Conservation (phyloP, 2,797 vertebrate genomes). For the Mastacembelus armatus region DNA sequence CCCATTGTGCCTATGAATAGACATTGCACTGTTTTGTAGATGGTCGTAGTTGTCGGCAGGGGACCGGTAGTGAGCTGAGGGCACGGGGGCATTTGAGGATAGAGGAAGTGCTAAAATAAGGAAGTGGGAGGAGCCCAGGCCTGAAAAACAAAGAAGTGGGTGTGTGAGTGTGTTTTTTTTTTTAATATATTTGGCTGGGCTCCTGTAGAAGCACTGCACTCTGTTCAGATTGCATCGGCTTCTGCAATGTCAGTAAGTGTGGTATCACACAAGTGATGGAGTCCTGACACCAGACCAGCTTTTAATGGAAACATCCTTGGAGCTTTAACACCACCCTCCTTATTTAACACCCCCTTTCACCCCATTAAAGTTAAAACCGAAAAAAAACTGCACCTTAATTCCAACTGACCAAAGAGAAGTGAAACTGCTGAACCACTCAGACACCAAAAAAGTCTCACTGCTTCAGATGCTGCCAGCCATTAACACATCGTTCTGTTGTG, state of each 20-base stretch:
- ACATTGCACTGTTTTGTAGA: slow-evolving; percentile 85
- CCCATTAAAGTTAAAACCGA: slow-evolving; percentile 25
- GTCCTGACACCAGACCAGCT: slow-evolving; percentile 35
- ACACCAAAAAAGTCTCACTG: slow-evolving; percentile 49
- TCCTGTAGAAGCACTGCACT: slow-evolving; percentile 55
- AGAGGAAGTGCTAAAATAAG: slow-evolving; percentile 58
- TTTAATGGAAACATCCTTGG: slow-evolving; percentile 40
- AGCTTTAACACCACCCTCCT: slow-evolving; percentile 48
- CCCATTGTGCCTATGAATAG: slow-evolving; percentile 85
- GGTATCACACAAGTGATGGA: slow-evolving; percentile 18
- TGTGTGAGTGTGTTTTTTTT: not conserved
- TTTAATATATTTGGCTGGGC: slow-evolving; percentile 21
- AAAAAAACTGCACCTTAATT: slow-evolving; percentile 75
- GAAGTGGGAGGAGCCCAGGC: slow-evolving; percentile 67
- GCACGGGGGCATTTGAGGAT: slow-evolving; percentile 67
- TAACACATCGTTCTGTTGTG: slow-evolving; percentile 8
- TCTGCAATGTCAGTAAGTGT: slow-evolving; percentile 33
- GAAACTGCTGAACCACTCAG: slow-evolving; percentile 46
- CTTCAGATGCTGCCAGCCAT: slow-evolving; percentile 62
- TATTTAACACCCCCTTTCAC: slow-evolving; percentile 4
- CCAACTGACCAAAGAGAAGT: slow-evolving; percentile 77
- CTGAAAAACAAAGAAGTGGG: slow-evolving; percentile 50
- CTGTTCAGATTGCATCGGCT: slow-evolving; percentile 23
- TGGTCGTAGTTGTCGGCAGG: slow-evolving; percentile 72
- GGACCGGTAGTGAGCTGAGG: slow-evolving; percentile 64